Percentiles rank a stretch among this genome's conserved stretches.
These are phyloP conservation scores for Tragopan temminckii DNA, from an alignment of 2,797 vertebrate genomes.

Conservation along the genomic window DNA sequence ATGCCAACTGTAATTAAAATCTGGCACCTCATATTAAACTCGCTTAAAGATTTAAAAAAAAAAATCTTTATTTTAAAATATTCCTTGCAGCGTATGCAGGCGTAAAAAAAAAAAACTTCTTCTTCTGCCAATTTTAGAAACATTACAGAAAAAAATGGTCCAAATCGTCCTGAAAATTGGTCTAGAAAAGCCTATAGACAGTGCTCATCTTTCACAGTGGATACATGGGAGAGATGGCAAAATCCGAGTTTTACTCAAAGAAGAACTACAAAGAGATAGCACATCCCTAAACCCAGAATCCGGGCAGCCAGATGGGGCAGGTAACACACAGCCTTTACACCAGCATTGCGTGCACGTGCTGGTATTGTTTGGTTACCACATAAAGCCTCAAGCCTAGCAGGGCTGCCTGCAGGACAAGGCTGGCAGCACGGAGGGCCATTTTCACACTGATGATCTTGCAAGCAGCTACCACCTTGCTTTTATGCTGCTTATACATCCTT, in stretches of 20 bases:
- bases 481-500: neutral
- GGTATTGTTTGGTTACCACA: neutral
- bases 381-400: neutral
- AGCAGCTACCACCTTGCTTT: neutral
- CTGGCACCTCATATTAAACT: slow-evolving; percentile 84
- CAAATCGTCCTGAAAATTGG: slow-evolving; percentile 63
- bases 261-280: neutral
- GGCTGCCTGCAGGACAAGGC: neutral
- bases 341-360: neutral
- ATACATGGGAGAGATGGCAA: neutral
- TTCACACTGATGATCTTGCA: neutral
- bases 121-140: slow-evolving; percentile 78
- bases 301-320: neutral
- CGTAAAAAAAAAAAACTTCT: slow-evolving; percentile 68
- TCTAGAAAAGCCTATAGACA: slow-evolving; percentile 37
- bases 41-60: slow-evolving; percentile 52
- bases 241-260: neutral
- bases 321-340: neutral
- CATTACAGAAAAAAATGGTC: slow-evolving; percentile 56
- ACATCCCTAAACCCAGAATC: neutral
- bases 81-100: slow-evolving; percentile 71
- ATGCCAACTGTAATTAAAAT: slow-evolving; percentile 89
- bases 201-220: neutral
- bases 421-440: neutral
- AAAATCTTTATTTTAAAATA: slow-evolving; percentile 78